A percentile compares a stretch with the other conserved stretches of the same genome.
Evolutionary conservation across 2,797 vertebrate genomes (phyloP).

Genomic region (Luscinia luscinia): DNA sequence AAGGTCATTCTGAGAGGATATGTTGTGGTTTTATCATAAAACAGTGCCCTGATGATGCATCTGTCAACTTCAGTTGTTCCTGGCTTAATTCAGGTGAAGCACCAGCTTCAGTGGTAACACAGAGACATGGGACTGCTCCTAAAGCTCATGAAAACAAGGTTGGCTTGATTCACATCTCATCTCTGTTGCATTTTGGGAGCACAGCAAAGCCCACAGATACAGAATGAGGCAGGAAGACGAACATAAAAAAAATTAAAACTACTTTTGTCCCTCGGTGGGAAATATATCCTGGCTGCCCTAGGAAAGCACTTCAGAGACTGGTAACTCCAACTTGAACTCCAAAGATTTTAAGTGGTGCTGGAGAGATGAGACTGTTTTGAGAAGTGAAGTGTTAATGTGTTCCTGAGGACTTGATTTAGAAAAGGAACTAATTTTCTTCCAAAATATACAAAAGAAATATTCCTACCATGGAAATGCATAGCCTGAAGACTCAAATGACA

Average conservation of each 20-base stretch:
- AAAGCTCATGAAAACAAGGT: not conserved
- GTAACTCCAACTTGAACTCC: not conserved
- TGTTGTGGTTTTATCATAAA: not conserved
- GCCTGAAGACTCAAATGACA: conserved; percentile 21
- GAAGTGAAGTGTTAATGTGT: not conserved
- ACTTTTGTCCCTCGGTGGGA: not conserved
- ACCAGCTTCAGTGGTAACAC: not conserved
- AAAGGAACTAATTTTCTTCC: not conserved
- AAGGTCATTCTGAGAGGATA: not conserved
- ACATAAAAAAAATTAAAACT: not conserved
- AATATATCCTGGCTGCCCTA: not conserved
- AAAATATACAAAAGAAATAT: not conserved
- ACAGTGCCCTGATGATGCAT: fast-evolving
- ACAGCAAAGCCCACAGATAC: not conserved
- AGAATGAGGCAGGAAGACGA: not conserved
- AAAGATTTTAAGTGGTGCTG: not conserved
- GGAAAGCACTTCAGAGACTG: not conserved
- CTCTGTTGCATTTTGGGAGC: not conserved
- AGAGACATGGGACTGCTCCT: not conserved
- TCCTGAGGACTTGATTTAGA: not conserved
- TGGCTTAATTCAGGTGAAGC: not conserved
- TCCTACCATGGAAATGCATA: not conserved
- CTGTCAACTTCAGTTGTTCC: not conserved
- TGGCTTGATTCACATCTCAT: not conserved
- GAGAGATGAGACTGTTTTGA: not conserved